phyloP scores from a whole-genome alignment of 2,888 invertebrate genomes.

The Linnaemya vulpina region DNA sequence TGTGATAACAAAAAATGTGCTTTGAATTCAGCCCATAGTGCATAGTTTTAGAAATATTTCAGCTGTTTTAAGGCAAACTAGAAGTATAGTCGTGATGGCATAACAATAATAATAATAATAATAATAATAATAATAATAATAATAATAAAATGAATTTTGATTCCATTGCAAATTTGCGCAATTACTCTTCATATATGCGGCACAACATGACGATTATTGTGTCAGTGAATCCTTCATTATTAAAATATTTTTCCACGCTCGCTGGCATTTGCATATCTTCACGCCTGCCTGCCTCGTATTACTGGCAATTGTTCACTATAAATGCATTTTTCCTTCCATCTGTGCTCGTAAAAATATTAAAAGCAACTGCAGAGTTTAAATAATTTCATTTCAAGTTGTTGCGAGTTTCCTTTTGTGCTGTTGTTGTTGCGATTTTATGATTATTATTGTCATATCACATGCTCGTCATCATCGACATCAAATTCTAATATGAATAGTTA shows the following conservation, averaged over 20 bases:
- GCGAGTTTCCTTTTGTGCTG: conserved; percentile 13
- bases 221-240: conserved; percentile 7
- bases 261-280: conserved; percentile 69
- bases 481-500: conserved; percentile 46
- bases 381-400: conserved; percentile 22
- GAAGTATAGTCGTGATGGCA: not conserved
- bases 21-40: not conserved
- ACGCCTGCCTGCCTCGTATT: conserved; percentile 76
- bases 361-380: not conserved
- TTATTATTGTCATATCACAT: conserved; percentile 63
- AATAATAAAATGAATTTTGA: conserved; percentile 6
- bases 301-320: conserved; percentile 74
- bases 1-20: not conserved
- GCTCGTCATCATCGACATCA: conserved; percentile 49
- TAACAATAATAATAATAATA: not conserved
- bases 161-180: conserved; percentile 12
- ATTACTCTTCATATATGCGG: not conserved
- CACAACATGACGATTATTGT: not conserved
- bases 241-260: conserved; percentile 1
- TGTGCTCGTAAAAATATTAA: not conserved
- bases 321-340: conserved; percentile 51
- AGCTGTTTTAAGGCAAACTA: not conserved
- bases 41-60: not conserved
- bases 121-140: not conserved
- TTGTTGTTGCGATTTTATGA: conserved; percentile 52